A percentile compares a stretch with the other conserved stretches of the same genome.
These are phyloP conservation scores for Drosophila baimaii DNA, from an alignment of 1,140 invertebrate genomes.

Conservation along the genomic window DNA sequence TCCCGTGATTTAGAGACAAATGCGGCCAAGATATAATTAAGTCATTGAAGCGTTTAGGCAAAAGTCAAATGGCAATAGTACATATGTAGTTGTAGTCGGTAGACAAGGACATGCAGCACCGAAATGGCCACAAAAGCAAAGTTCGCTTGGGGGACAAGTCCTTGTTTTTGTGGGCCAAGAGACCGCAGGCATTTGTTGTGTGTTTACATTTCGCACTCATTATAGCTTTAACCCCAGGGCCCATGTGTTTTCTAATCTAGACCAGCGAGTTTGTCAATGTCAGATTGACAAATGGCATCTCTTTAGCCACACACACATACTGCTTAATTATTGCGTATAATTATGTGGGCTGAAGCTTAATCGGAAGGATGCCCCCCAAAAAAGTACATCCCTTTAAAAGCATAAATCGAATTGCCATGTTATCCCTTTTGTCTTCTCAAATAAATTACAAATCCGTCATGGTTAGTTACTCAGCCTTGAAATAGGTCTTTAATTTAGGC, in stretches of 20 bases:
- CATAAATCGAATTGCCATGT: constrained; percentile 30
- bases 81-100: no score
- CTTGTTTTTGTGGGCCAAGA: constrained; percentile 27
- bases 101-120: constrained; percentile 23
- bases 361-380: neutral
- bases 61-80: constrained; percentile 44
- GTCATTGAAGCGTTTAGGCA: constrained; percentile 59
- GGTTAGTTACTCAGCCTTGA: neutral
- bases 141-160: constrained; percentile 36
- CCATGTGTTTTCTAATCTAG: constrained; percentile 34
- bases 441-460: constrained; percentile 11
- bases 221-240: constrained; percentile 26
- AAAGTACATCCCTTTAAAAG: constrained; percentile 6
- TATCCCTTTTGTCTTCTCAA: neutral
- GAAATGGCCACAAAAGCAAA: constrained; percentile 36
- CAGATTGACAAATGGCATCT: constrained; percentile 54
- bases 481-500: constrained; percentile 20
- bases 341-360: constrained; percentile 22
- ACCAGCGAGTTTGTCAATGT: constrained; percentile 53
- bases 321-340: constrained; percentile 45
- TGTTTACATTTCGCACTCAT: constrained; percentile 50
- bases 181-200: constrained; percentile 44
- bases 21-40: constrained; percentile 72
- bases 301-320: constrained; percentile 19
- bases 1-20: constrained; percentile 58